Base-by-base conservation (phyloP, 2,113 vertebrate genomes). In the Acinonyx jubatus region DNA sequence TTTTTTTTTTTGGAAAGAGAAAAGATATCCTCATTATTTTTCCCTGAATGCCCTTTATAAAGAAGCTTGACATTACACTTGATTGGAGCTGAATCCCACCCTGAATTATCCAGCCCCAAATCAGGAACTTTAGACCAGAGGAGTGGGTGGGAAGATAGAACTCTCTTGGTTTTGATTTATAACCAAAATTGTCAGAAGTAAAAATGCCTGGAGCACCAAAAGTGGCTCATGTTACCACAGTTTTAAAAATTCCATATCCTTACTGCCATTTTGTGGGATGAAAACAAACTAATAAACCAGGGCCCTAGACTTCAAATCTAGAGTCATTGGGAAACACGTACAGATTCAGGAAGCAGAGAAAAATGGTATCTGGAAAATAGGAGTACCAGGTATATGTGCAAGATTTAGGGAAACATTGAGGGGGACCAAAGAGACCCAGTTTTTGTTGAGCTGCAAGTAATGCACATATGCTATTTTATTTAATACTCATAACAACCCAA, bases 261-360 rank as follows among this genome's bases (percentile, higher is more conserved):
- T 97, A 91, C 68, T 97, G 96, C 89, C 94, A 91, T 97, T 96
- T 94, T 97, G 96, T 97, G 61, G 27, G 27, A 95, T 38, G 93
- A 90, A 91, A 87, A 97, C 66, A 97, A 91, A 96, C 97, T 96
- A 97, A 97, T 95, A 97, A 94, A 96, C 91, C 94, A 96, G 71
- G 41, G 89, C 45, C 52, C 73, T n/a, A 68, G 50, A 45, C 88
- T 78, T 66, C n/a, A 96, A 95, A 11, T 68, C 52, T 79, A 71
- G 89, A 94, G 18, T 61, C 66, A 87, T 0, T 80, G 76, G 38
- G 3, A 41, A 94, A 95, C 80, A 91, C 8, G 19, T 13, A 13
- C 11, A 65, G 63, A 5, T 7, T 19, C 57, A 29, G 18, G 8
- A 89, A 12, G 38, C 21, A 52, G 27, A 90, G 36, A 89, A 84